Evolutionary conservation across 2,113 vertebrate genomes (phyloP), one percentile per base, ranked within the genome.

Genomic region (Apaloderma vittatum): DNA sequence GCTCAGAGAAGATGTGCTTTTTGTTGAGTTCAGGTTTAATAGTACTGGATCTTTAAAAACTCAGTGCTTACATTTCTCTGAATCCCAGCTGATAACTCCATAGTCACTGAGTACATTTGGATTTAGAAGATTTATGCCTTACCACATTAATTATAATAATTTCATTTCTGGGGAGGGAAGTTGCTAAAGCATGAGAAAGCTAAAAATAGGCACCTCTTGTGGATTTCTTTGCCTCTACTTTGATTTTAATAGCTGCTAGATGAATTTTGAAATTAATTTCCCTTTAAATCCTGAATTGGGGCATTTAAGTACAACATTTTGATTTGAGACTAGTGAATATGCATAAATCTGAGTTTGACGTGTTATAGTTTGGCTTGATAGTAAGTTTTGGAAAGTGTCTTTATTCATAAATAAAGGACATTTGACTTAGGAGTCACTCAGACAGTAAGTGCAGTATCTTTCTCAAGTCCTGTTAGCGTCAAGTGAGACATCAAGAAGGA

Each of bases 1-100:
- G 37, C 5, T 0, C 2, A 15, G 55, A 63, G 24, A 46, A 46
- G 11, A 2, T 32, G 12, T 9, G 2, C 24, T 21, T 0, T 0
- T 36, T 79, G 3, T 80, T 55, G 19, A 11, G 3, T 66, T 86
- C 14, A 52, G 10, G 23, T 86, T 86, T 83, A 62, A 72, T 52
- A 17, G 8, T 79, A 45, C 18, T 49, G 12, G 34, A 27, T 94
- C 29, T 94, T 83, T 63, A 37, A 77, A 52, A 74, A 40, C 15
- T 26, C 59, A 6, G 22, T 86, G 11, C 51, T 76, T 83, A 5
- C 48, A 3, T 88, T 62, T 86, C 83, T 54, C 15, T 67, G 43
- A 70, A 32, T 74, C 34, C 12, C 23, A 62, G 4, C 26, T 77
- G 37, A 8, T 48, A 73, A 43, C 27, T 55, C 12, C 14, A 13